Evolutionary conservation across 2,888 invertebrate species (phyloP).

Genomic region (Ectemnius lituratus): DNA sequence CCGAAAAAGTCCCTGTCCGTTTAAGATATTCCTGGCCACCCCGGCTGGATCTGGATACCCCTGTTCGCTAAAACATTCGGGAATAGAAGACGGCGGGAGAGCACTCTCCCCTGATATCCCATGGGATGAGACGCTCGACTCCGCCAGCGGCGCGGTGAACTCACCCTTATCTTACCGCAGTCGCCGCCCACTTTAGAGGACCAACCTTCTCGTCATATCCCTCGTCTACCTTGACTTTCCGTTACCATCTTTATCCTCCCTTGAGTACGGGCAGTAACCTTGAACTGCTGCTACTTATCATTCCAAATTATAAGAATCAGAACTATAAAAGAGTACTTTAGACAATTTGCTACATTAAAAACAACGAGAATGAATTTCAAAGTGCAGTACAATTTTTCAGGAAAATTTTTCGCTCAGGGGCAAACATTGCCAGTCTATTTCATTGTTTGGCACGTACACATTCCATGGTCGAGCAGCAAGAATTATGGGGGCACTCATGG

Average conservation of each 20-base stretch:
- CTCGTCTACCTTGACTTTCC: constrained; percentile 33
- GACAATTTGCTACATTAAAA: no score
- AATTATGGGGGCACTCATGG: constrained; percentile 36
- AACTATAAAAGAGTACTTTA: no score
- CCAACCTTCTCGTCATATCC: constrained; percentile 39
- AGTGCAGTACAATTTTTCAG: constrained; percentile 42
- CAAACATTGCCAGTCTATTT: constrained; percentile 41
- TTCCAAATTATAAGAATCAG: no score
- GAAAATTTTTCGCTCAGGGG: constrained; percentile 12
- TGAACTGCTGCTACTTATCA: not conserved
- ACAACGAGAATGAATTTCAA: not conserved
- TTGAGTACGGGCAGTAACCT: constrained; percentile 7
- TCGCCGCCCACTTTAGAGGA: constrained; percentile 51
- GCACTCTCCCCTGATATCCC: constrained; percentile 74
- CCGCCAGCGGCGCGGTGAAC: constrained; percentile 49
- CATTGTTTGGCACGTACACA: constrained; percentile 60
- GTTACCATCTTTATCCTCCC: not conserved
- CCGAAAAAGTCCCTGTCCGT: constrained; percentile 68
- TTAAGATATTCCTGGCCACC: constrained; percentile 74
- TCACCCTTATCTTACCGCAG: constrained; percentile 67
- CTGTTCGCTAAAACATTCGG: constrained; percentile 55
- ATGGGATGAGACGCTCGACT: constrained; percentile 67
- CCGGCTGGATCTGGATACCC: constrained; percentile 60
- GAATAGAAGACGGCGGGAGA: constrained; percentile 60
- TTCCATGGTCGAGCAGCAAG: constrained; percentile 32